Base-by-base conservation (phyloP, 2,797 vertebrate genomes). In the Malurus leucopterus region DNA sequence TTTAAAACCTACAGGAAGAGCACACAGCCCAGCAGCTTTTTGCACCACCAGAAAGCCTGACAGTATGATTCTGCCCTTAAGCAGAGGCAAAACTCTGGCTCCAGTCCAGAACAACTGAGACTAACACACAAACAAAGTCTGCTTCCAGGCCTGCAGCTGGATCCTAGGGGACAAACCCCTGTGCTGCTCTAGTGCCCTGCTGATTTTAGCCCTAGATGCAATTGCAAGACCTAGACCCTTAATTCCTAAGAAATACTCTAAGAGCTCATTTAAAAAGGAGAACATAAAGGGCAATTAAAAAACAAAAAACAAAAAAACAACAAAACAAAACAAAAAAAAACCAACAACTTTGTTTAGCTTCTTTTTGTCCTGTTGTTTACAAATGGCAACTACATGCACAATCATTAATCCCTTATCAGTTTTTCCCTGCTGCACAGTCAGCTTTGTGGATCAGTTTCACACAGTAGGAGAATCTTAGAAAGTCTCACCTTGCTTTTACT, bases 131-230 rank as follows among this genome's bases (percentile, higher is more conserved):
- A 90, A 91, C 51, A 84, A 70, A 86, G 36, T 68, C 58, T 50
- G 64, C 74, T 83, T 90, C 86, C 88, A 92, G 81, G 53, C 53
- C 34, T 61, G 64, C 84, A 91, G 88, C 84, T 92, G 84, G 65
- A 71, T 71, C 58, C 61, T 38, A 7, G 34, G 73, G 54, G 63
- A n/a, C 34, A 71, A 79, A 49, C 20, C 61, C 30, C 68, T 12
- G 14, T 6, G 38, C 71, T 84, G 54, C 59, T 43, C 21, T 30
- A 40, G 5, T 87, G 46, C 21, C 64, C 63, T 40, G 55, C 51
- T 44, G 65, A 41, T 50, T 50, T 53, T 5, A 86, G 68, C 27
- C 58, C 38, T 58, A 68, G 32, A 62, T 5, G 7, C 13, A 78
- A 54, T 36, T 80, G 26, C 49, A 36, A 46, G n/a, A 79, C 46